Conservation (phyloP, 2,113 vertebrate genomes). For the Stigmatopora argus region DNA sequence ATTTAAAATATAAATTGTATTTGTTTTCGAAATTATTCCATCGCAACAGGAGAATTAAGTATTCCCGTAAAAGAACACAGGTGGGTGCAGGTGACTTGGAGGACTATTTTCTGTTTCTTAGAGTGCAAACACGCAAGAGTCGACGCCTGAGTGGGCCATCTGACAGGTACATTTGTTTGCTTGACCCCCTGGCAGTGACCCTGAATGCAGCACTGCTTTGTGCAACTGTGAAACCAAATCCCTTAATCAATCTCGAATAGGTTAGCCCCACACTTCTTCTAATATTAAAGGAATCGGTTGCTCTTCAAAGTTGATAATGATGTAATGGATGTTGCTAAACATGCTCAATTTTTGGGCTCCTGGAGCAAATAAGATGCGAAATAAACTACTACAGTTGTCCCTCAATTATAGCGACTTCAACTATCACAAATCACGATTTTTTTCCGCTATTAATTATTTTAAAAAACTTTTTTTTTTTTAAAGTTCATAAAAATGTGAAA, state of each 20-base stretch:
- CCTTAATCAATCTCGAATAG: slow-evolving; percentile 64
- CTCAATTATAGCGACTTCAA: too few relatives aligned
- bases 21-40: slow-evolving; percentile 1
- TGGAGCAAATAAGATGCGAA: slow-evolving; percentile 14
- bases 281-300: slow-evolving; percentile 20
- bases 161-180: slow-evolving; percentile 65
- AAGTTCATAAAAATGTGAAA: too few relatives aligned
- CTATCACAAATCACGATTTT: too few relatives aligned
- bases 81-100: slow-evolving; percentile 19
- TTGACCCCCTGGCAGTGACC: slow-evolving; percentile 56
- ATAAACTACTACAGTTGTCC: neutral
- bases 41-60: neutral
- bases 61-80: slow-evolving; percentile 8
- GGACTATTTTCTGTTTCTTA: slow-evolving; percentile 24
- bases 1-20: neutral
- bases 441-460: too few relatives aligned
- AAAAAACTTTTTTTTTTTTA: too few relatives aligned
- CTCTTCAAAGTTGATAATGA: slow-evolving; percentile 37
- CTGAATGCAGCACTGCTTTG: slow-evolving; percentile 52
- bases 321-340: slow-evolving; percentile 10
- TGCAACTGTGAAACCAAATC: slow-evolving; percentile 67
- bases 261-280: slow-evolving; percentile 41
- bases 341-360: slow-evolving; percentile 19
- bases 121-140: slow-evolving; percentile 24
- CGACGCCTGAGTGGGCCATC: slow-evolving; percentile 17